Percentiles rank a stretch among this genome's conserved stretches.
These are phyloP conservation scores for Sylvicapra grimmia DNA, from an alignment of 2,113 vertebrate genomes.

Conservation along the genomic window DNA sequence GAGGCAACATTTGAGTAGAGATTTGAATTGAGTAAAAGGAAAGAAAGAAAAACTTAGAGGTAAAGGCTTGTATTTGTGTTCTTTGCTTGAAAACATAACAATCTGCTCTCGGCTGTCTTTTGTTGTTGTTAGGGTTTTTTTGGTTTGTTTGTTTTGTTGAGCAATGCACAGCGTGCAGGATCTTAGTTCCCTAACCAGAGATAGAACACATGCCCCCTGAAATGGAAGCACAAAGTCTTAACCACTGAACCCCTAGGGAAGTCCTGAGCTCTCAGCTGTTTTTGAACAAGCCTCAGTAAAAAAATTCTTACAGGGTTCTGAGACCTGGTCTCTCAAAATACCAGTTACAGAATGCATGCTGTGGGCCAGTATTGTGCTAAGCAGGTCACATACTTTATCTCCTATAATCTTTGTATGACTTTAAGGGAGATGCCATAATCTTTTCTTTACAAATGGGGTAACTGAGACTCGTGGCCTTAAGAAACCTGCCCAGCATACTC, in stretches of 20 bases:
- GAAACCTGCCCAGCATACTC: background rate
- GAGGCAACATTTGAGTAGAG: background rate
- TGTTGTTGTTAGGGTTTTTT: background rate
- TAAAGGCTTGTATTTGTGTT: background rate
- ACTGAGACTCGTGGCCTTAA: background rate
- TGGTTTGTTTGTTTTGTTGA: background rate
- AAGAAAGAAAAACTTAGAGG: background rate
- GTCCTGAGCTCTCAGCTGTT: background rate
- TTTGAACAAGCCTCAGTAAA: background rate
- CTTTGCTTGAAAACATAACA: background rate
- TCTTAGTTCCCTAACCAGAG: background rate
- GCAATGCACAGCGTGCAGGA: background rate
- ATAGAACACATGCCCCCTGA: background rate
- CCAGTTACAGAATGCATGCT: background rate
- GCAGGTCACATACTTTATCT: background rate
- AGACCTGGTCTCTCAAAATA: background rate
- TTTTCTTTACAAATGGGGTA: background rate
- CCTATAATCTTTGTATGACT: background rate
- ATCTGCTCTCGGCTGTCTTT: background rate
- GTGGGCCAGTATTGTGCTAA: background rate
- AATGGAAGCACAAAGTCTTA: background rate
- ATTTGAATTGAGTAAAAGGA: background rate
- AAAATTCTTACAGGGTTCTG: background rate
- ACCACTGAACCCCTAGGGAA: background rate
- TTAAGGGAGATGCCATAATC: background rate